Percentiles rank a stretch among this genome's conserved stretches.
These are phyloP conservation scores for Phaedon cochleariae DNA, from an alignment of 2,888 invertebrate genomes.

Conservation along the genomic window DNA sequence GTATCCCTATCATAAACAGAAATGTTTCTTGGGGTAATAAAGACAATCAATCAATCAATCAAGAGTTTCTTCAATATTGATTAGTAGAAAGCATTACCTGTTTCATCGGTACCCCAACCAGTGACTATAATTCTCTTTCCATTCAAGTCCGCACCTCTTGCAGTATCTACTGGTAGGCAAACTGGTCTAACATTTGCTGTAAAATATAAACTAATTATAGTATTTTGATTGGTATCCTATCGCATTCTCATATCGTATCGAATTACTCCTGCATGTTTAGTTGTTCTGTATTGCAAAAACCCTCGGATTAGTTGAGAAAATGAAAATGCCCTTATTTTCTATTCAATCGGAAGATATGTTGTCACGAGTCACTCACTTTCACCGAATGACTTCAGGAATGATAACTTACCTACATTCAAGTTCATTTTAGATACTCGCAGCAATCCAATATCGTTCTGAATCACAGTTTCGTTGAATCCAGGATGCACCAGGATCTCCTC, in stretches of 20 bases:
- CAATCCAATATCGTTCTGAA: conserved; percentile 70
- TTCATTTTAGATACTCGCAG: conserved; percentile 61
- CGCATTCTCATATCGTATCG: too few relatives aligned
- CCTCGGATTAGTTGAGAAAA: too few relatives aligned
- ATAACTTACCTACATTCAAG: conserved; percentile 54
- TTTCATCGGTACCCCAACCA: conserved; percentile 78
- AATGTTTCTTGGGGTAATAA: too few relatives aligned
- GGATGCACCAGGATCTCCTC: conserved; percentile 65
- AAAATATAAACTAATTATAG: conserved; percentile 38
- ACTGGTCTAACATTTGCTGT: conserved; percentile 61
- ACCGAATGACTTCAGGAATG: not conserved
- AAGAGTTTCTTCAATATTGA: too few relatives aligned
- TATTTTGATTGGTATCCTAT: too few relatives aligned
- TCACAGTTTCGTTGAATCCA: conserved; percentile 62
- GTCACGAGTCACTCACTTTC: not conserved
- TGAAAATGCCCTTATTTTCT: too few relatives aligned
- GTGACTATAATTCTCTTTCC: conserved; percentile 67
- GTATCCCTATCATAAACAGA: too few relatives aligned
- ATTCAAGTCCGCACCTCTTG: conserved; percentile 58
- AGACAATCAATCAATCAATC: too few relatives aligned
- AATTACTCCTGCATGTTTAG: too few relatives aligned
- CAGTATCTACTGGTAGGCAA: conserved; percentile 59
- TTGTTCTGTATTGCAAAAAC: too few relatives aligned
- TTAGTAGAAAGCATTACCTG: conserved; percentile 12
- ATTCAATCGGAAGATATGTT: too few relatives aligned